Base-by-base conservation (phyloP, 2,888 invertebrate genomes). In the Agrenia bidenticulata region DNA sequence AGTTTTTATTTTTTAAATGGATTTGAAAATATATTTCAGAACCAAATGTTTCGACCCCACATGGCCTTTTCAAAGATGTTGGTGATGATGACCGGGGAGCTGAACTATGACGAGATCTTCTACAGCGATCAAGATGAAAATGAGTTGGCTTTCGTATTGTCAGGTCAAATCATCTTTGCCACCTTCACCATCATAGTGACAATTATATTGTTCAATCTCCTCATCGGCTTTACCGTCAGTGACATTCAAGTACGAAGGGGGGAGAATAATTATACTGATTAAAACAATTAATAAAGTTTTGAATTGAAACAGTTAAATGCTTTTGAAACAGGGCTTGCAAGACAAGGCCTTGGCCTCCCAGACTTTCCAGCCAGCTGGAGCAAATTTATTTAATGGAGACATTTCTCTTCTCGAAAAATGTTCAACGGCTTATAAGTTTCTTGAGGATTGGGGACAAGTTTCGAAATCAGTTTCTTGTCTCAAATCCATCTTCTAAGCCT, bases 181-280 rank as follows among this genome's bases (percentile, higher is more conserved):
- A 45, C 61, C 24, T 75, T 75, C 42, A 68, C 69, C 1, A 56
- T 73, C 21, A 63, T 73, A 9, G 72, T 75, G 11, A 70, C 75
- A 1, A 72, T 75, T 11, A 72, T 72, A 4, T 60, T 75, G 17
- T 75, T 73, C 39, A 75, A 75, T 55, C 55, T 75, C 13, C 62
- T 75, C 1, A 73, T 75, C 45, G 75, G 70, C 51, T 71, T 75
- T 26, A 75, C 75, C 19, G 72, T 75, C 39, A 68, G 65, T n/a
- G 75, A 75, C 59, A 73, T 70, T 56, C 73, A 73, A 63, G 74
- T 69, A 64, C 11, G 32, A 32, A n/a, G n/a, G n/a, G n/a, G n/a
- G n/a, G n/a, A n/a, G n/a, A n/a, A n/a, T n/a, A n/a, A n/a, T n/a
- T n/a, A n/a, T n/a, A n/a, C n/a, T n/a, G n/a, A n/a, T n/a, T n/a